Evolutionary conservation across 2,113 vertebrate species (phyloP), one percentile per base, ranked within the genome.

Genomic region (Caranx ignobilis): DNA sequence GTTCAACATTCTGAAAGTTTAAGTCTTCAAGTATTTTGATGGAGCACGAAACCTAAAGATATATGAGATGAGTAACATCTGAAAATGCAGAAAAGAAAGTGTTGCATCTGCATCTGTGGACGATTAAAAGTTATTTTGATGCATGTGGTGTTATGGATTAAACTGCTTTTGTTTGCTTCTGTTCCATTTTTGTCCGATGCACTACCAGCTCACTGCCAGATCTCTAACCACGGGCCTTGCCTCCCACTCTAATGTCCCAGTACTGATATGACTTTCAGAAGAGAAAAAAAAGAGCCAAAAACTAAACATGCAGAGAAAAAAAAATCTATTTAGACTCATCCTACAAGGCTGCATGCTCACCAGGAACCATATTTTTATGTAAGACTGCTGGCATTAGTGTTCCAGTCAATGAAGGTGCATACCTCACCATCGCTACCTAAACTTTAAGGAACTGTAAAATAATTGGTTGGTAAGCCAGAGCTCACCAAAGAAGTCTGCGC

Each of bases 371-470:
- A 31, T 41, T 60, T 86, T 69, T n/a, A 63, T 63, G 75, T n/a
- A 72, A 9, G n/a, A 26, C 21, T 35, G 16, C 48, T 55, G 79
- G 45, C 54, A 31, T 35, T 11, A 32, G 16, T 9, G 50, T 32
- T 76, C 45, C 21, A 50, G 59, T 64, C 65, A 55, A 34, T 74
- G 31, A 63, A 84, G 87, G 76, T 77, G 69, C 81, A 86, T 83
- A 85, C 70, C 67, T 77, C 60, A 60, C 45, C 37, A n/a, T 71
- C 77, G 34, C 70, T 69, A 81, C 67, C 80, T 88, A 62, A 81
- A 88, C 12, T 50, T 77, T 84, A 82, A 81, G 57, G 75, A 73
- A 71, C 79, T 79, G 11, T 74, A 73, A 86, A 92, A 90, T 79
- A 50, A 85, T 71, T 77, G 73, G 84, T 85, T 84, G 76, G 72